Evolutionary conservation across 1,140 invertebrate species (phyloP).

Genomic region (Euwallacea similis): DNA sequence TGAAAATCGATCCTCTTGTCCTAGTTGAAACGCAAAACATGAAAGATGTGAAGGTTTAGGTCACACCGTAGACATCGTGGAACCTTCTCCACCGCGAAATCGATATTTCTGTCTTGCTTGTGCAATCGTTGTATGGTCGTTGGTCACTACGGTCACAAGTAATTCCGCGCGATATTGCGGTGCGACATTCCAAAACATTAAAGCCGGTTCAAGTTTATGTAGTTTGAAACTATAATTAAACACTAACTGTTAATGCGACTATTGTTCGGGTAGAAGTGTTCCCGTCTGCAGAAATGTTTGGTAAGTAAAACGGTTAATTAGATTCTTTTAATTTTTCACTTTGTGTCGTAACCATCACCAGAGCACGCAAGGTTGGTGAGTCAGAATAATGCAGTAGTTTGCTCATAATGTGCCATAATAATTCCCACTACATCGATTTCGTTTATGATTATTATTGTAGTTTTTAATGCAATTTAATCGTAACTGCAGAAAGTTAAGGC

Average conservation of each 20-base stretch:
- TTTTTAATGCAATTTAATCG: too few species aligned
- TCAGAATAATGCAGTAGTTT: slow-evolving; percentile 11
- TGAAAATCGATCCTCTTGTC: slow-evolving; percentile 7
- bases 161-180: neutral
- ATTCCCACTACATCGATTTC: too few species aligned
- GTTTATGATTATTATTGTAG: too few species aligned
- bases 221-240: too few species aligned
- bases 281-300: neutral
- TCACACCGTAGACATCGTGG: slow-evolving; percentile 36
- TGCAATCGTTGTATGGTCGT: slow-evolving; percentile 12
- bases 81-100: slow-evolving; percentile 34
- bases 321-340: neutral
- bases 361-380: slow-evolving; percentile 10
- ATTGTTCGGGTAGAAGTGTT: too few species aligned
- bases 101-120: slow-evolving; percentile 35
- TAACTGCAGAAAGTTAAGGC: neutral
- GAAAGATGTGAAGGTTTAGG: slow-evolving; percentile 34
- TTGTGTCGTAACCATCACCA: neutral
- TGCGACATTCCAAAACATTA: neutral
- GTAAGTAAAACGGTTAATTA: slow-evolving; percentile 4
- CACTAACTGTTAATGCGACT: too few species aligned
- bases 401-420: too few species aligned
- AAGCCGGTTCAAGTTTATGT: neutral
- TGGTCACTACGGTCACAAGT: neutral
- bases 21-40: slow-evolving; percentile 13